A percentile compares a stretch with the other conserved stretches of the same genome.
Conservation (phyloP, 2,797 vertebrate species). For the Coendou prehensilis region DNA sequence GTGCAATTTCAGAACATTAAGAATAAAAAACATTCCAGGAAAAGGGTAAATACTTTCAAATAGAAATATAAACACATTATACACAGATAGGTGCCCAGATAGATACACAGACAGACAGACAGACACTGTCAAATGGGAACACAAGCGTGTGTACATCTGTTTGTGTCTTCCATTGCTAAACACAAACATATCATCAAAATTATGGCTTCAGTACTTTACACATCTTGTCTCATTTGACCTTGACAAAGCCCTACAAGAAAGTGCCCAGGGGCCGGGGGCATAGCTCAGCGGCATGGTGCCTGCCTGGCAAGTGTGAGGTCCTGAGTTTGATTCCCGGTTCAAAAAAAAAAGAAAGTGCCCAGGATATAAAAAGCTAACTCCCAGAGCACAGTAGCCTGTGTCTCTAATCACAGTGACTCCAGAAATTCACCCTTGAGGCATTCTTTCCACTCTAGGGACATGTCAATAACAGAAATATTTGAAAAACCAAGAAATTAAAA, state of each 20-base stretch:
- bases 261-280: too few relatives aligned
- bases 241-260: neutral
- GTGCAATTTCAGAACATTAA: slow-evolving; percentile 30
- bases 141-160: neutral
- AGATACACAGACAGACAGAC: neutral
- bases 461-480: neutral
- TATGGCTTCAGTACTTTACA: neutral
- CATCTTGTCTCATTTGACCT: neutral
- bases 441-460: neutral
- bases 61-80: neutral
- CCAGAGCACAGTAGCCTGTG: neutral
- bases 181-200: neutral
- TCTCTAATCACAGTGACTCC: neutral
- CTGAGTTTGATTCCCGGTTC: too few relatives aligned
- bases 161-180: neutral
- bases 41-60: neutral
- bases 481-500: slow-evolving; percentile 25
- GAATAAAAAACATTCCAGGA: neutral
- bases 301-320: too few relatives aligned
- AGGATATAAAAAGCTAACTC: neutral
- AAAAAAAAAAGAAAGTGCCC: neutral
- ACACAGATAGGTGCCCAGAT: neutral
- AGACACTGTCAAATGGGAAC: neutral
- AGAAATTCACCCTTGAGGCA: neutral
- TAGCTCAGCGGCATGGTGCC: too few relatives aligned